Evolutionary conservation across 2,888 invertebrate genomes (phyloP), one percentile per base, ranked within the genome.

Genomic region (Callinectes sapidus): DNA sequence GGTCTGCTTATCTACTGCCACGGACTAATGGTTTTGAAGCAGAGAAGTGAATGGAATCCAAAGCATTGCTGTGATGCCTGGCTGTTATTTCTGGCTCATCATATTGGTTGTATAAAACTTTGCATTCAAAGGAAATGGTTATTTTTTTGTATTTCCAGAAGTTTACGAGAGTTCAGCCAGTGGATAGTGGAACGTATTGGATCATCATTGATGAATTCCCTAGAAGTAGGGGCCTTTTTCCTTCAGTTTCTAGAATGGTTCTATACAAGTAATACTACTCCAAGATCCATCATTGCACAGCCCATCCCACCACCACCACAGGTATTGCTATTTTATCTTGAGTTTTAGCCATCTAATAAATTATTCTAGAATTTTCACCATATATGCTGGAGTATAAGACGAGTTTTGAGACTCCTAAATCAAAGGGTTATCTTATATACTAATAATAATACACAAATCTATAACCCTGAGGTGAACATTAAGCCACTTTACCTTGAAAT

Each of bases 241-340:
- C 96, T 98, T 92, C 98, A 98, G 96, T 98, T 98, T 95, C 96
- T 98, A 94, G 97, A 98, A 95, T 98, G 98, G 97, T 98, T 98
- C 98, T 96, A 96, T 95, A 95, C 95, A 55, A 95, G 92, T 61
- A 88, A 91, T 28, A 90, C 90, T 61, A 92, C 92, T 35, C 91
- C 91, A 39, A 89, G 92, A 39, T 85, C 93, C 13, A 61, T 89
- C 71, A 87, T 32, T 3, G 77, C 48, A 16, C 71, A 88, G 81
- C 93, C 93, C 8, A 90, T 93, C 18, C 94, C 94, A 23, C 92
- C 92, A n/a, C 32, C 92, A 92, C 94, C 94, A 61, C 92, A 94
- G 90, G 91, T 93, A 39, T 16, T 6, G 13, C n/a, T 28, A 71
- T 8, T 6, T 48, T 48, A 42, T 48, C 48, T 48, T 48, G 48